These are phyloP conservation scores for Tenthredo mesomela DNA, from an alignment of 2,888 invertebrate genomes.

Conservation along the genomic window DNA sequence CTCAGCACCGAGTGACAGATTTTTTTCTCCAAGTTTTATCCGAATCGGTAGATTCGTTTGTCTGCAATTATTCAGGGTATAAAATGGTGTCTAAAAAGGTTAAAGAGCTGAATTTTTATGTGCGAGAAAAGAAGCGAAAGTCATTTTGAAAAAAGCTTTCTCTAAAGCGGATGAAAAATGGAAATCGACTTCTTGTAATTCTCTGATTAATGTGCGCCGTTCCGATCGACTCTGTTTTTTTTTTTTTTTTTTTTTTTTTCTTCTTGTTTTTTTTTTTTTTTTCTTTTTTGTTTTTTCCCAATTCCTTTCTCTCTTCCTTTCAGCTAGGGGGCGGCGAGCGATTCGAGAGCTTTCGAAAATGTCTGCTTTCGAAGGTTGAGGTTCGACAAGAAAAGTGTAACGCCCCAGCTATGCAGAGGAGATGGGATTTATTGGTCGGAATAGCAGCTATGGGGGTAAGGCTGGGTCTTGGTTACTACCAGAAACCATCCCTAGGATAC, in stretches of 20 bases:
- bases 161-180: not conserved
- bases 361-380: slow-evolving; percentile 39
- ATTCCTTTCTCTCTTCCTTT: not conserved
- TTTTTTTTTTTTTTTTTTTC: not conserved
- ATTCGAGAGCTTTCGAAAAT: slow-evolving; percentile 43
- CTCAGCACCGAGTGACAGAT: not conserved
- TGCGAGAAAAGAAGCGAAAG: not conserved
- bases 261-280: not conserved
- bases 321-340: not conserved
- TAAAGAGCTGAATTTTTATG: not conserved
- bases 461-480: slow-evolving; percentile 14
- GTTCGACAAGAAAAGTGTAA: slow-evolving; percentile 47
- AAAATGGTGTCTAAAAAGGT: not conserved
- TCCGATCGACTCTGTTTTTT: not conserved
- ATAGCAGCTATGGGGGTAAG: not conserved
- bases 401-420: slow-evolving; percentile 48
- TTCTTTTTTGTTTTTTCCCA: not conserved
- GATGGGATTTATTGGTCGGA: slow-evolving; percentile 43
- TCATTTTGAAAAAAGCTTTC: not conserved
- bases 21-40: not conserved
- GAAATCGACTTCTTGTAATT: slow-evolving; percentile 1
- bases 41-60: not conserved
- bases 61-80: not conserved
- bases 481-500: slow-evolving; percentile 36
- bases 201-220: not conserved